Percentiles rank a stretch among this genome's conserved stretches.
phyloP scores from a whole-genome alignment of 2,888 invertebrate species.

The Didymodactylos carnosus region DNA sequence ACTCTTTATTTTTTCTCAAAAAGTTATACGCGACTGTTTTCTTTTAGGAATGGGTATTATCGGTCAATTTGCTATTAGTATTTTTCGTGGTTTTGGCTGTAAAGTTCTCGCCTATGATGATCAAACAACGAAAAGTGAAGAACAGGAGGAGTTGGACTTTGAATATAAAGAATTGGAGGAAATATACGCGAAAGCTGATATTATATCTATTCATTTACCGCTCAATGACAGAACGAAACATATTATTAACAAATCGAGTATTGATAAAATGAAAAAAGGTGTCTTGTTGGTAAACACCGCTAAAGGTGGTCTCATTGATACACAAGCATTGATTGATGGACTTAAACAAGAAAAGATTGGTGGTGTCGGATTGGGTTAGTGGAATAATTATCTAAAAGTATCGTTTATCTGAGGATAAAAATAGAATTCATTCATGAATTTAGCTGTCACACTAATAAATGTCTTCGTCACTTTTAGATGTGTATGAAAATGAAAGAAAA shows the following conservation, averaged over 20 bases:
- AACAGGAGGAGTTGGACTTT: background rate
- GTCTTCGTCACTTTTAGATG: too few relatives aligned
- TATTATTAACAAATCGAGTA: background rate
- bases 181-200: conserved; percentile 4
- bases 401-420: too few relatives aligned
- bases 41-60: conserved; percentile 3
- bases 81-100: conserved; percentile 8
- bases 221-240: conserved; percentile 2
- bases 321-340: conserved; percentile 2
- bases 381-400: too few relatives aligned
- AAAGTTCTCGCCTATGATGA: conserved; percentile 9
- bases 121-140: background rate
- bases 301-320: conserved; percentile 9
- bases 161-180: conserved; percentile 7
- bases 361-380: too few relatives aligned
- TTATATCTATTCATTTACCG: conserved; percentile 7
- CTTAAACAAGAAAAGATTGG: conserved; percentile 2
- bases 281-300: conserved; percentile 5
- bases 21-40: too few relatives aligned
- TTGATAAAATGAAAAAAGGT: conserved; percentile 7
- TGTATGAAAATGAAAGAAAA: conserved; percentile 10
- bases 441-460: too few relatives aligned
- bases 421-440: too few relatives aligned
- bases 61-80: conserved; percentile 5
- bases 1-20: too few relatives aligned